Conservation (phyloP, 2,888 invertebrate species). For the Dioctria linearis region DNA sequence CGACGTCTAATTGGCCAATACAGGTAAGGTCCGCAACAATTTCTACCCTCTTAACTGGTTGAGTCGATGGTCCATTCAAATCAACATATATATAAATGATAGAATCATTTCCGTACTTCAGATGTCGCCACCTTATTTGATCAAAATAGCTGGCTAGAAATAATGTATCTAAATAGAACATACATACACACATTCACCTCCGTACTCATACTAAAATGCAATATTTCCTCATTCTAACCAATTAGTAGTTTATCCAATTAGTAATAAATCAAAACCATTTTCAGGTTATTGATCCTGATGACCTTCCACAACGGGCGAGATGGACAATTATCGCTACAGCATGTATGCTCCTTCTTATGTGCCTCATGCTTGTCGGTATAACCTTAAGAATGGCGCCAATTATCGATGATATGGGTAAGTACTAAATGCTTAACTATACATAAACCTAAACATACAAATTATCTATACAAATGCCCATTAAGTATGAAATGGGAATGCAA, state of each 20-base stretch:
- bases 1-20: too few species aligned
- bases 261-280: constrained; percentile 24
- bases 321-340: constrained; percentile 95
- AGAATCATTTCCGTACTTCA: too few species aligned
- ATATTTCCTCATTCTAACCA: background rate
- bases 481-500: background rate
- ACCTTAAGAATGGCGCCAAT: constrained; percentile 95
- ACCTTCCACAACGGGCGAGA: constrained; percentile 85
- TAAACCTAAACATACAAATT: too few species aligned
- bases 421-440: background rate
- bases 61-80: too few species aligned
- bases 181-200: too few species aligned
- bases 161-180: too few species aligned
- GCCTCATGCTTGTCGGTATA: constrained; percentile 90
- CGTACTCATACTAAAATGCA: background rate
- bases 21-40: too few species aligned
- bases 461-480: background rate
- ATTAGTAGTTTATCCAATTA: background rate
- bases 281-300: constrained; percentile 83
- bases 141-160: too few species aligned
- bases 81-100: too few species aligned
- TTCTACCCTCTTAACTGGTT: too few species aligned
- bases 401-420: constrained; percentile 96
- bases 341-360: constrained; percentile 88
- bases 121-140: too few species aligned